Conservation (phyloP, 37 sponge, comb jelly and placozoan species). For the Mnemiopsis leidyi region DNA sequence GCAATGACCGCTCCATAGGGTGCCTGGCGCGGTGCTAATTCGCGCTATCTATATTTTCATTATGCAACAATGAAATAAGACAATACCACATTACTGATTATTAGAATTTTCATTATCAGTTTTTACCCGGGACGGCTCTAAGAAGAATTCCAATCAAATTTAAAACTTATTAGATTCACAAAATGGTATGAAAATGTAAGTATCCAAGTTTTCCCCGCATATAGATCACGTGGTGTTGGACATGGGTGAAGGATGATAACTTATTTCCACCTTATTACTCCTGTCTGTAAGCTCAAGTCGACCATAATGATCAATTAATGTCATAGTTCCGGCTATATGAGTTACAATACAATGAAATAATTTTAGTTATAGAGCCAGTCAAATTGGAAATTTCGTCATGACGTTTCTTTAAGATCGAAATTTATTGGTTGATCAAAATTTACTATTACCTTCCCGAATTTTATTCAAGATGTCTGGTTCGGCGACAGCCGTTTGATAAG, state of each 20-base stretch:
- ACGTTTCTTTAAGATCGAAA: no score
- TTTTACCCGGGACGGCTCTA: background rate
- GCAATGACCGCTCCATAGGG: background rate
- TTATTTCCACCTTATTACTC: background rate
- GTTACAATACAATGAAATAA: no score
- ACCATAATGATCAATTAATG: background rate
- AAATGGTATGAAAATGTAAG: background rate
- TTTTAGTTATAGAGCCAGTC: no score
- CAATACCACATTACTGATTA: conserved; percentile 25
- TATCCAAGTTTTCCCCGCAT: background rate
- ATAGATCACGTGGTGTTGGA: background rate
- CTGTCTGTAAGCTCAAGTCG: background rate
- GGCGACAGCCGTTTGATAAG: background rate
- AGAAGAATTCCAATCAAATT: background rate
- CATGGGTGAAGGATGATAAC: background rate
- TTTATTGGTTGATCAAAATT: no score
- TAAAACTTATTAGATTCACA: background rate
- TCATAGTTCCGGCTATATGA: background rate
- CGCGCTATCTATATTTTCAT: background rate
- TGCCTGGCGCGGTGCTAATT: background rate
- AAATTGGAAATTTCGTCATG: no score
- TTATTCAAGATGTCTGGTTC: no score
- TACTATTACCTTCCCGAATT: no score
- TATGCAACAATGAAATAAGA: conserved; percentile 57
- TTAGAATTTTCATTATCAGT: conserved; percentile 46